phyloP scores from a whole-genome alignment of 53 echinoderm and acorn worm genomes.

The Antedon mediterranea region DNA sequence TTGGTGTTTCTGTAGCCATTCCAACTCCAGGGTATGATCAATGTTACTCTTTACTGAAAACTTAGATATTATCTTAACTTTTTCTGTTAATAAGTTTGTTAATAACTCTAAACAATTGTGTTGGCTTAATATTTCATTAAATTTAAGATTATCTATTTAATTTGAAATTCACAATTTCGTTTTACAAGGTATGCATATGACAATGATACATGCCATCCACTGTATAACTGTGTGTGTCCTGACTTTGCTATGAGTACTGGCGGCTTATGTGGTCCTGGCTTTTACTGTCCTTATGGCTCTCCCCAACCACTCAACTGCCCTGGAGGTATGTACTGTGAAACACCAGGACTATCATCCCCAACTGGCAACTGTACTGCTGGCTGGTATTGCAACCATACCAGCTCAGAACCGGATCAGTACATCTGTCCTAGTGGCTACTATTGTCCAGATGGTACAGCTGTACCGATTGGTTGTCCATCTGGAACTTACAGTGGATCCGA shows the following conservation, averaged over 20 bases:
- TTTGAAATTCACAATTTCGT: too few species aligned
- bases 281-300: constrained; percentile 81
- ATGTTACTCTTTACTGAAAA: too few species aligned
- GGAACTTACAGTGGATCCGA: constrained; percentile 68
- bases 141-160: too few species aligned
- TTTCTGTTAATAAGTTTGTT: too few species aligned
- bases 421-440: constrained; percentile 67
- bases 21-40: constrained; percentile 50
- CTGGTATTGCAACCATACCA: constrained; percentile 91
- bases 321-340: constrained; percentile 87
- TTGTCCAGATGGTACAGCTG: constrained; percentile 66
- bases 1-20: constrained; percentile 29
- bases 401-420: constrained; percentile 76
- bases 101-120: too few species aligned
- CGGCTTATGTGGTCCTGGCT: constrained; percentile 79
- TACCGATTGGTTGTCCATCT: constrained; percentile 76
- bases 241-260: constrained; percentile 73
- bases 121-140: too few species aligned
- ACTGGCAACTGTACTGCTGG: constrained; percentile 82
- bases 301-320: constrained; percentile 41
- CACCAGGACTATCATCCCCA: constrained; percentile 70
- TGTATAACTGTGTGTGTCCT: constrained; percentile 87
- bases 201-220: constrained; percentile 72
- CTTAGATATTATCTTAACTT: too few species aligned
- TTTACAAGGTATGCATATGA: constrained; percentile 33